Evolutionary conservation across 1,140 invertebrate species (phyloP), one percentile per base, ranked within the genome.

Genomic region (Euborellia annulipes): DNA sequence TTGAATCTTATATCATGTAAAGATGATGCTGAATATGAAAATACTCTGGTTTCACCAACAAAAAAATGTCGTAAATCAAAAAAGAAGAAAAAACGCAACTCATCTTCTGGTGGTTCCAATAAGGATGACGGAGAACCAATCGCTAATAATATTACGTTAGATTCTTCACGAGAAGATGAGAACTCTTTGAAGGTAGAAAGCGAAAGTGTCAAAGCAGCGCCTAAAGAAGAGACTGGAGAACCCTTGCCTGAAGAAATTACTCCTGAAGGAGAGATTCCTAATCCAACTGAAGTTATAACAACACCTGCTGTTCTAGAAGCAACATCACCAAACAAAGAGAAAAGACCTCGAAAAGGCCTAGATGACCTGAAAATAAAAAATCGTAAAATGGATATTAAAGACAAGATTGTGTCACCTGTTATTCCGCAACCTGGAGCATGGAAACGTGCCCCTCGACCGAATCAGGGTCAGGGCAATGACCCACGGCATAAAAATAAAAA

Each of bases 361-460:
- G 62, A 68, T 42, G 60, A 72, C 52, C 36, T 54, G 47, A 59
- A 71, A 56, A 64, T 68, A 52, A 61, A 72, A 59, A 63, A 79
- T 46, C 71, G 79, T 40, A 68, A 77, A 34, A 61, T 78, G 52
- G 76, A 79, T 58, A 65, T 67, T 4, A 76, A 86, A 61, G 86
- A 91, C 63, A 89, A 88, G 62, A 92, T 93, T 59, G 88, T 92
- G 0, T 92, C 87, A 58, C 86, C 87, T 4, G 86, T 91, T 1
- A 80, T 92, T 50, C 85, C 84, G 11, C 87, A 92, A 54, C 84
- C 86, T 1, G 84, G 84, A 2, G 76, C 79, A 2, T 83, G 82
- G 72, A 56, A 86, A 75, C 63, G 23, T 27, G 23, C 4, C 4
- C 11, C 38, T 8, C n/a, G 21, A 20, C 16, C 20, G 9, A 36